Evolutionary conservation across 2,113 vertebrate genomes (phyloP).

Genomic region (Thermophis baileyi): DNA sequence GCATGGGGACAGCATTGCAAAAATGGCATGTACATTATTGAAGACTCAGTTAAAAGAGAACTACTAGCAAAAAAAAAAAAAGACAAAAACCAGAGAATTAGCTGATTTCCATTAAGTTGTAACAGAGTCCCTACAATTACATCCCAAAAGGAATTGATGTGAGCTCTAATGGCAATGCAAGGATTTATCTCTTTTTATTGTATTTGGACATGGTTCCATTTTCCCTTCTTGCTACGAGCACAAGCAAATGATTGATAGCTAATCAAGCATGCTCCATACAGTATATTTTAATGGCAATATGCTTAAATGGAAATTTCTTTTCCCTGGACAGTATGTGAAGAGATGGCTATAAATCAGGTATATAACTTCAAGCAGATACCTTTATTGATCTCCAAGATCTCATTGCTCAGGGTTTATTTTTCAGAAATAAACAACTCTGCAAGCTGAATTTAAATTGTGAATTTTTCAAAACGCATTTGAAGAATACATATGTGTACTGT

Average conservation of each 20-base stretch:
- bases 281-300: slow-evolving; percentile 34
- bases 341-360: slow-evolving; percentile 31
- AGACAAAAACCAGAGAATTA: slow-evolving; percentile 8
- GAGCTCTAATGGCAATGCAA: slow-evolving; percentile 28
- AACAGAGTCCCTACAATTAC: slow-evolving; percentile 3
- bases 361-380: slow-evolving; percentile 15
- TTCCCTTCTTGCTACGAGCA: slow-evolving; percentile 28
- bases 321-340: slow-evolving; percentile 2
- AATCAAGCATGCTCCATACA: slow-evolving; percentile 26
- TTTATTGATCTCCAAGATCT: slow-evolving; percentile 37
- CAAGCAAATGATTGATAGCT: slow-evolving; percentile 53
- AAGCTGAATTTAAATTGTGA: slow-evolving; percentile 9
- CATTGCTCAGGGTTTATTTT: slow-evolving; percentile 1
- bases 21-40: background rate
- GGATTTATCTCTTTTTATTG: slow-evolving; percentile 35
- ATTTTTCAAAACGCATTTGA: slow-evolving; percentile 6
- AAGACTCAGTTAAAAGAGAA: slow-evolving; percentile 1
- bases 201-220: slow-evolving; percentile 35
- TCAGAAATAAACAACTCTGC: slow-evolving; percentile 26
- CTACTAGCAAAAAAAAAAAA: background rate
- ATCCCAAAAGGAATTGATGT: slow-evolving; percentile 19
- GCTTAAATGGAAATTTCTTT: slow-evolving; percentile 43
- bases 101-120: slow-evolving; percentile 34
- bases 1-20: background rate
- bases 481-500: background rate